Percentiles rank a stretch among this genome's conserved stretches.
phyloP scores from a whole-genome alignment of 2,888 invertebrate species.

The Tiliacea citrago region DNA sequence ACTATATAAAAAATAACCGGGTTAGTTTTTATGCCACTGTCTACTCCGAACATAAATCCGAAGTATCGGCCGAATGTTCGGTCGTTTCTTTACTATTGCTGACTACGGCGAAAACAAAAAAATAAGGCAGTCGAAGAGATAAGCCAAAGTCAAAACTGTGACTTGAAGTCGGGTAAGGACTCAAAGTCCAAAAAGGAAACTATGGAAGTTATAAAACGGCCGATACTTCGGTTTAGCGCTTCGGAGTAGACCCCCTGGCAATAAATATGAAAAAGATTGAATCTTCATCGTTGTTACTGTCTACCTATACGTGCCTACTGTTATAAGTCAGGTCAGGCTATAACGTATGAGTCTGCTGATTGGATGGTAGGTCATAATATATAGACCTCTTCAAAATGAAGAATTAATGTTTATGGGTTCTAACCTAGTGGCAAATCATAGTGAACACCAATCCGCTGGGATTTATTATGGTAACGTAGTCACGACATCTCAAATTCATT shows the following conservation, averaged over 20 bases:
- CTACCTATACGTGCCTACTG: constrained; percentile 17
- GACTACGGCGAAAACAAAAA: no score
- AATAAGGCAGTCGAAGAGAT: no score
- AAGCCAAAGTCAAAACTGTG: no score
- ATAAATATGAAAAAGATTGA: constrained; percentile 48
- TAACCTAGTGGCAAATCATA: not conserved
- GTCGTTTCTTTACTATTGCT: no score
- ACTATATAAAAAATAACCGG: constrained; percentile 54
- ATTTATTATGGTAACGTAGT: not conserved
- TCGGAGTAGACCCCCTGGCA: no score
- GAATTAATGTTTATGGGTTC: not conserved
- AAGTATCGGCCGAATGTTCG: no score
- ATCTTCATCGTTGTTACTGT: constrained; percentile 15
- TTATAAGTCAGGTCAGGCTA: constrained; percentile 1
- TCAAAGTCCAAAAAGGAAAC: no score
- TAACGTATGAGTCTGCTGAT: not conserved
- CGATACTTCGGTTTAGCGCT: no score
- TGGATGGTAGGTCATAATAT: not conserved
- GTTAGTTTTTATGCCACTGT: constrained; percentile 50
- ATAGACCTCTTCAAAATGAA: not conserved
- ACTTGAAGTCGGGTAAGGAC: no score
- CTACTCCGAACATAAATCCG: no score
- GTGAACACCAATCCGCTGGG: not conserved
- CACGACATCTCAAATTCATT: not conserved
- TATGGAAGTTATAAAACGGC: no score